Evolutionary conservation across 2,797 vertebrate genomes (phyloP).

Genomic region (Galaxias olidus): DNA sequence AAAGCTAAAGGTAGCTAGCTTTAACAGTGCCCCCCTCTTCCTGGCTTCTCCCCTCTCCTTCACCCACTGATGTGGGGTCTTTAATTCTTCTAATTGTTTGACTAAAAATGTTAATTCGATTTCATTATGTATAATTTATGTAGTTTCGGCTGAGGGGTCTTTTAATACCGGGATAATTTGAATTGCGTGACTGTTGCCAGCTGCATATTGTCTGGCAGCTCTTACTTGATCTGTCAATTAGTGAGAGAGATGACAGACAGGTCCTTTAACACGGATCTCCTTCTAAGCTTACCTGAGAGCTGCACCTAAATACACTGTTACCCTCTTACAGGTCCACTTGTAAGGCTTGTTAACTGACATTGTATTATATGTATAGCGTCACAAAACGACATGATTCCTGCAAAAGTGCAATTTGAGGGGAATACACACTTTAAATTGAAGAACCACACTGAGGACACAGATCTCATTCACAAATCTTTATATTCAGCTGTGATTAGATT

Average conservation of each 20-base stretch:
- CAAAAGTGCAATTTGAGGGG: too few relatives aligned
- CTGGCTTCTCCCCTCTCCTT: conserved; percentile 12
- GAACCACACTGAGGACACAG: too few relatives aligned
- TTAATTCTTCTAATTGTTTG: conserved; percentile 73
- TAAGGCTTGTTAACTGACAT: too few relatives aligned
- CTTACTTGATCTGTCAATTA: conserved; percentile 66
- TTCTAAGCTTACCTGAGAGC: conserved; percentile 34
- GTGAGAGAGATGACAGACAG: conserved; percentile 57
- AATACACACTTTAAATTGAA: too few relatives aligned
- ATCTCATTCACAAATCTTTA: too few relatives aligned
- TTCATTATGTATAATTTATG: conserved; percentile 77
- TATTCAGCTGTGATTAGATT: too few relatives aligned
- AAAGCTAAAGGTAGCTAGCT: conserved; percentile 51
- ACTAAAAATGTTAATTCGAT: conserved; percentile 77
- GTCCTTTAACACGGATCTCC: conserved; percentile 43
- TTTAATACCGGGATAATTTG: conserved; percentile 72
- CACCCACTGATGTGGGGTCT: conserved; percentile 50
- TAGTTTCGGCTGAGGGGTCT: conserved; percentile 68
- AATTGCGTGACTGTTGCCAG: conserved; percentile 58
- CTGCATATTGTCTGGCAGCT: conserved; percentile 59
- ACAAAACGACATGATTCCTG: too few relatives aligned
- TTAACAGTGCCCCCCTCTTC: conserved; percentile 25
- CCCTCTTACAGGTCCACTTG: neutral
- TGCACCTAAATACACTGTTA: conserved; percentile 20
- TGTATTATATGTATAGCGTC: too few relatives aligned